These are phyloP conservation scores for Dione juno DNA, from an alignment of 2,888 invertebrate species.

Conservation along the genomic window DNA sequence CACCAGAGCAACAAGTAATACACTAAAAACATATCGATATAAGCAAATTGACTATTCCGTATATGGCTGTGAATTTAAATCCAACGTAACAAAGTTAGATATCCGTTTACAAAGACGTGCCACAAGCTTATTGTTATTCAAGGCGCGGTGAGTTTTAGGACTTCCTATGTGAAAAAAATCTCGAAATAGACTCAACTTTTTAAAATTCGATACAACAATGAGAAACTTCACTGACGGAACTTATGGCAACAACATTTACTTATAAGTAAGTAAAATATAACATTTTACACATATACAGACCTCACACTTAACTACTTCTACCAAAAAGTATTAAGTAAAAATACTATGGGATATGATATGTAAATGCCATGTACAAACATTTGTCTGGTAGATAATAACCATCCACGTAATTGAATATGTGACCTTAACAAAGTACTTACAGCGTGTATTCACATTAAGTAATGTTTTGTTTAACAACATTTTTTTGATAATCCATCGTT, in stretches of 20 bases:
- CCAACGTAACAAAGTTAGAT: conserved; percentile 23
- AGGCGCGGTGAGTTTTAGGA: conserved; percentile 38
- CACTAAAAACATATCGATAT: not conserved
- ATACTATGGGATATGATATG: not conserved
- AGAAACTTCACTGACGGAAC: conserved; percentile 14
- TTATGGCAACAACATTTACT: conserved; percentile 2
- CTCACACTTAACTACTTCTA: not conserved
- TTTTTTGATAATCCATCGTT: conserved; percentile 1
- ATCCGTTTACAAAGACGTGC: conserved; percentile 33
- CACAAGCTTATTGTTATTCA: conserved; percentile 40
- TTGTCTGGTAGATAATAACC: conserved; percentile 4
- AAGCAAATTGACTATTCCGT: conserved; percentile 2
- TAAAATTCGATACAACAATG: conserved; percentile 38
- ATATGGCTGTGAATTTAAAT: conserved; percentile 14
- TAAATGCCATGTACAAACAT: conserved; percentile 21
- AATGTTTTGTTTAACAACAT: not conserved
- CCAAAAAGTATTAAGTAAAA: not conserved
- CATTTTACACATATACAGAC: not conserved
- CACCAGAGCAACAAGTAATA: not conserved
- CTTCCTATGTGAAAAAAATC: conserved; percentile 42
- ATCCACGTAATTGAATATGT: conserved; percentile 13
- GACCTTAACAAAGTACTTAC: conserved; percentile 14
- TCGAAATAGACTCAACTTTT: conserved; percentile 40
- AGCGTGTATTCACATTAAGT: conserved; percentile 6
- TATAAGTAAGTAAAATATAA: conserved; percentile 5